Evolutionary conservation across 1,140 invertebrate genomes (phyloP).

Genomic region (Formica selysi): DNA sequence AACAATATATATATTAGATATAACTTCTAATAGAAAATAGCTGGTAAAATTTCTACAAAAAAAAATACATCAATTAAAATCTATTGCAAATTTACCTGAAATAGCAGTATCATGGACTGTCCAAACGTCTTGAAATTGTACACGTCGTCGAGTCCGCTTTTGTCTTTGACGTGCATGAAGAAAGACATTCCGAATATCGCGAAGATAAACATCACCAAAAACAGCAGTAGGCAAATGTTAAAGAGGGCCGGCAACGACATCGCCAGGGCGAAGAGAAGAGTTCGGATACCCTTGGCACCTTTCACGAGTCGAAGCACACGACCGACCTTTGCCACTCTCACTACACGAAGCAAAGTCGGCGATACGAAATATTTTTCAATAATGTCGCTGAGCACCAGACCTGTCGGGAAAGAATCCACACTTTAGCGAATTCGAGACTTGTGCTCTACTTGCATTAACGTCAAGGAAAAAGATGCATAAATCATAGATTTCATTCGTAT

Average conservation of each 20-base stretch:
- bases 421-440: constrained; percentile 6
- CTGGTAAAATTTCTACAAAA: background rate
- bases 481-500: constrained; percentile 13
- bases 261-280: constrained; percentile 97
- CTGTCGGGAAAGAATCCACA: constrained; percentile 86
- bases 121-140: constrained; percentile 99
- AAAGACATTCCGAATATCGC: constrained; percentile 99
- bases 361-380: constrained; percentile 99
- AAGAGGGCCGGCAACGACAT: constrained; percentile 99
- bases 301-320: constrained; percentile 98
- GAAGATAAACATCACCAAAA: constrained; percentile 99
- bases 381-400: constrained; percentile 97
- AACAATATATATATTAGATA: no score
- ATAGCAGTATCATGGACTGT: constrained; percentile 98
- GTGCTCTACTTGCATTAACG: background rate
- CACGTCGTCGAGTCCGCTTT: constrained; percentile 97
- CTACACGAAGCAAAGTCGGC: constrained; percentile 98
- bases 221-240: constrained; percentile 99
- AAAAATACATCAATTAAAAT: background rate
- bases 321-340: constrained; percentile 98
- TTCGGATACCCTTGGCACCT: constrained; percentile 98
- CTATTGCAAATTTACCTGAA: constrained; percentile 90
- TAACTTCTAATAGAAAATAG: background rate
- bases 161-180: constrained; percentile 98
- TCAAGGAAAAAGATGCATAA: background rate